Evolutionary conservation across 2,888 invertebrate genomes (phyloP).

Genomic region (Tiliacea citrago): DNA sequence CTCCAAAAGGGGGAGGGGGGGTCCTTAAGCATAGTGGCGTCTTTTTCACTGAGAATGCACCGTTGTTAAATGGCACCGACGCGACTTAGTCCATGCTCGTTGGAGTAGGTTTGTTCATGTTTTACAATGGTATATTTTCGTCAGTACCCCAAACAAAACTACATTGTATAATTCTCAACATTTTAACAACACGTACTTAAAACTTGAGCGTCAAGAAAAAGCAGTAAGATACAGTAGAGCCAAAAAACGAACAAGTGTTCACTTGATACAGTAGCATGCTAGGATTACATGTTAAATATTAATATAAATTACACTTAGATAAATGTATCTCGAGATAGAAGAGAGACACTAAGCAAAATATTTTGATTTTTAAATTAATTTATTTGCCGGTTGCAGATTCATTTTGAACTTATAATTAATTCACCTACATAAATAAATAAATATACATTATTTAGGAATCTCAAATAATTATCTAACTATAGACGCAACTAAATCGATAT

Average conservation of each 20-base stretch:
- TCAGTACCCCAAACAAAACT: slow-evolving; percentile 57
- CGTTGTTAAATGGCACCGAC: slow-evolving; percentile 39
- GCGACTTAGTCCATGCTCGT: background rate
- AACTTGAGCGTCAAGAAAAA: slow-evolving; percentile 57
- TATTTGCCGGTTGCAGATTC: slow-evolving; percentile 69
- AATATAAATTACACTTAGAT: slow-evolving; percentile 67
- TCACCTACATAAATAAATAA: slow-evolving; percentile 27
- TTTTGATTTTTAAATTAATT: slow-evolving; percentile 47
- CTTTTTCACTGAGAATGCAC: slow-evolving; percentile 24
- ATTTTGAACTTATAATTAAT: slow-evolving; percentile 33
- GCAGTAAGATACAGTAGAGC: slow-evolving; percentile 33
- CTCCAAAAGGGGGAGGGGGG: no score
- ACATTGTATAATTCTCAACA: slow-evolving; percentile 35
- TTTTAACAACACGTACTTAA: slow-evolving; percentile 44
- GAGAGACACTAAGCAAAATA: slow-evolving; percentile 70
- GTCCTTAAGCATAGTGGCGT: background rate
- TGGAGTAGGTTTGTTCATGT: background rate
- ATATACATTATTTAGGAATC: slow-evolving; percentile 20
- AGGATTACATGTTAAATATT: slow-evolving; percentile 62
- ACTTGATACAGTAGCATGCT: slow-evolving; percentile 80
- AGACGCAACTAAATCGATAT: slow-evolving; percentile 18
- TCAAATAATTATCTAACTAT: slow-evolving; percentile 9
- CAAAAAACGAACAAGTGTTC: slow-evolving; percentile 69
- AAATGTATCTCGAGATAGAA: slow-evolving; percentile 69
- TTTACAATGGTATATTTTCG: background rate